phyloP scores from a whole-genome alignment of 92 coral and sea anemone genomes.

The Actinernus sp. region DNA sequence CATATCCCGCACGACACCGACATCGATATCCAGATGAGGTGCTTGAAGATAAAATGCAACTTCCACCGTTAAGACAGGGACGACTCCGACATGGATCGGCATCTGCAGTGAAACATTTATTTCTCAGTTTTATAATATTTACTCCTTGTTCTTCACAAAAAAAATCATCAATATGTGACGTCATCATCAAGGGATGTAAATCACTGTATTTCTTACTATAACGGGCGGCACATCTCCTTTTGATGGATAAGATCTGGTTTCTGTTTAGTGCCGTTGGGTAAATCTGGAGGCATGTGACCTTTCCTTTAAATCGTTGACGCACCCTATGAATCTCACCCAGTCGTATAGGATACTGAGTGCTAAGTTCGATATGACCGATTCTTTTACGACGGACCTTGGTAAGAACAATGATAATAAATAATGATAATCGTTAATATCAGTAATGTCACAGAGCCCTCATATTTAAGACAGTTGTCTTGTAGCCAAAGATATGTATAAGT shows the following conservation, averaged over 20 bases:
- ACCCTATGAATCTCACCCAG: conserved; percentile 45
- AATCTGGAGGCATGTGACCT: conserved; percentile 76
- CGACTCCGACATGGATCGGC: conserved; percentile 71
- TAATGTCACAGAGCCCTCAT: no score
- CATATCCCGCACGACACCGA: conserved; percentile 69
- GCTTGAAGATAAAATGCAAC: conserved; percentile 54
- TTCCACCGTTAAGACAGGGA: conserved; percentile 84
- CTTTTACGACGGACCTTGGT: conserved; percentile 29
- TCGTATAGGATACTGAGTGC: conserved; percentile 68
- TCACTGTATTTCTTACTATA: no score
- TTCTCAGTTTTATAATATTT: no score
- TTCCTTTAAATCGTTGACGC: conserved; percentile 54
- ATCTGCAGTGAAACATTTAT: conserved; percentile 8
- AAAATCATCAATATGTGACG: no score
- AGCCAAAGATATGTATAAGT: no score
- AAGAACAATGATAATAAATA: no score
- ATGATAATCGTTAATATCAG: neutral
- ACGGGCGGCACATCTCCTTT: conserved; percentile 60
- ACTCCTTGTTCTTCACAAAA: no score
- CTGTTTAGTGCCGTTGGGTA: conserved; percentile 57
- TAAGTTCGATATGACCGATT: conserved; percentile 53
- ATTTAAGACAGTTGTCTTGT: no score
- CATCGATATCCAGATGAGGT: conserved; percentile 70
- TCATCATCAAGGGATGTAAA: no score
- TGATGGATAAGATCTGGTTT: conserved; percentile 39